Conservation (phyloP, 1,140 invertebrate genomes). For the Ceratosolen solmsi region DNA sequence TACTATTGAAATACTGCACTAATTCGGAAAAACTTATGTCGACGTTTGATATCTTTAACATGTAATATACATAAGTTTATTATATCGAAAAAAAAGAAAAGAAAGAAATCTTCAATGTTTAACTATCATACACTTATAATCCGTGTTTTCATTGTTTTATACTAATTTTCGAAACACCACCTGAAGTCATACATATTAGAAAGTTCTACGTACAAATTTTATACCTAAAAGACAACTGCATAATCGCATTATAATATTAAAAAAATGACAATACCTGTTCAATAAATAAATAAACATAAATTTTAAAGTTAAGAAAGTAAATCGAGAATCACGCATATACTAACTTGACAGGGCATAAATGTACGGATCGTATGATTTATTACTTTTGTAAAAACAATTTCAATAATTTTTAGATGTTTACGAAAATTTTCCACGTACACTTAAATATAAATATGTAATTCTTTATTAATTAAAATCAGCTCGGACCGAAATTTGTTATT, state of each 20-base stretch:
- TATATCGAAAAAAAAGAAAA: no score
- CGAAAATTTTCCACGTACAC: constrained; percentile 26
- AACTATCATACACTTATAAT: no score
- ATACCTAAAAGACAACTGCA: background rate
- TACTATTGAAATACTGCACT: no score
- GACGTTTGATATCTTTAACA: no score
- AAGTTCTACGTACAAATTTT: background rate
- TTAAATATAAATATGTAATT: constrained; percentile 1
- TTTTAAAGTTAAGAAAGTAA: constrained; percentile 1
- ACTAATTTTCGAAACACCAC: background rate
- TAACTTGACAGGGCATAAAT: constrained; percentile 32
- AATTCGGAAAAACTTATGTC: no score
- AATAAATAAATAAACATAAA: constrained; percentile 24
- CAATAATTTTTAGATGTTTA: constrained; percentile 17
- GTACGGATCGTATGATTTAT: constrained; percentile 26
- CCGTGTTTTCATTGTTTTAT: no score
- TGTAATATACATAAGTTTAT: no score
- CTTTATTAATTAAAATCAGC: background rate
- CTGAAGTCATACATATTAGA: background rate
- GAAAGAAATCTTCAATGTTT: no score
- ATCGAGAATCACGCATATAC: constrained; percentile 22
- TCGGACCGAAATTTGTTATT: background rate
- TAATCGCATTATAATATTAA: background rate
- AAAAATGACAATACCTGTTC: background rate
- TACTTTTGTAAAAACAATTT: constrained; percentile 35